Evolutionary conservation across 1,140 invertebrate genomes (phyloP).

Genomic region (Chrysopa pallens): DNA sequence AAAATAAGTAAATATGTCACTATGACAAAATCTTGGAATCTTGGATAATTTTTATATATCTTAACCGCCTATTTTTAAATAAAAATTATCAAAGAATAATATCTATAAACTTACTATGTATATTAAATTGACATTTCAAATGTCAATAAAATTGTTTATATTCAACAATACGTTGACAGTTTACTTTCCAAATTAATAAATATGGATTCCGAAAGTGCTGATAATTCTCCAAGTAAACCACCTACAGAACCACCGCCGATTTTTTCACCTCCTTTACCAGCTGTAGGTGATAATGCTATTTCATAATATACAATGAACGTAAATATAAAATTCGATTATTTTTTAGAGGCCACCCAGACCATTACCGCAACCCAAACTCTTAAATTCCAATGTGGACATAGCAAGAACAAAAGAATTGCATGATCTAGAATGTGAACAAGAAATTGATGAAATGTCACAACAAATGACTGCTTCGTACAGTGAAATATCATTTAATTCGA

Average conservation of each 20-base stretch:
- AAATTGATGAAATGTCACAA: conserved; percentile 22
- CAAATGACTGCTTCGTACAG: conserved; percentile 73
- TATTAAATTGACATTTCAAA: too few relatives aligned
- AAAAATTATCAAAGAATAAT: too few relatives aligned
- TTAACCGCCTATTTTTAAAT: too few relatives aligned
- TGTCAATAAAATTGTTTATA: too few relatives aligned
- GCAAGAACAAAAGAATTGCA: conserved; percentile 1
- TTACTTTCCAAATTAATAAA: too few relatives aligned
- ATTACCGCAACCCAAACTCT: conserved; percentile 5
- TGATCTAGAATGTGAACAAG: conserved; percentile 9
- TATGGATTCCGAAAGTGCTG: neutral
- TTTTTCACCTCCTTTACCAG: conserved; percentile 6
- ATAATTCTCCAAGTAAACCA: neutral
- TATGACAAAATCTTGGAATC: too few relatives aligned
- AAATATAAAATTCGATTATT: neutral
- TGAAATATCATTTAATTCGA: conserved; percentile 61
- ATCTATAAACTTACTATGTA: too few relatives aligned
- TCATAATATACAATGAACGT: neutral
- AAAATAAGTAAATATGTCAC: too few relatives aligned
- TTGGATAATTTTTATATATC: too few relatives aligned
- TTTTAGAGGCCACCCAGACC: conserved; percentile 3
- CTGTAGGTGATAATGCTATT: neutral
- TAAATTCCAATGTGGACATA: neutral
- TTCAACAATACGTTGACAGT: too few relatives aligned
- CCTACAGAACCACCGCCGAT: conserved; percentile 4